Evolutionary conservation across 2,888 invertebrate genomes (phyloP), one percentile per base, ranked within the genome.

Genomic region (Steinernema hermaphroditum): DNA sequence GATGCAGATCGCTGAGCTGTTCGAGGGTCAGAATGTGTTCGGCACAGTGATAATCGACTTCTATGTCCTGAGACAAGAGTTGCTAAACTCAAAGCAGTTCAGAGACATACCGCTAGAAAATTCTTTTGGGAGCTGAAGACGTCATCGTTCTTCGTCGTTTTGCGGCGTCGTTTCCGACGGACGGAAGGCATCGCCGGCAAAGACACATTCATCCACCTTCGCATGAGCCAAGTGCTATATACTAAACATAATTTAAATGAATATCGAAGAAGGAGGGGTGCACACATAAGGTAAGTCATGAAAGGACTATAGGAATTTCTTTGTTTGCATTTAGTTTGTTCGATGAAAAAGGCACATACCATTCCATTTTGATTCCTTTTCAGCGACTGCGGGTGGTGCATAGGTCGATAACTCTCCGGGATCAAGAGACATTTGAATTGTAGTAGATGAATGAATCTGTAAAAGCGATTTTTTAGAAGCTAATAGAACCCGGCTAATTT

Each of bases 1-100:
- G 76, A 69, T 81, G 81, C 27, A 77, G 44, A 50, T 78, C 77
- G 24, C 74, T 71, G 27, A 83, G 75, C 49, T 81, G 79, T 24
- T 72, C 73, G 44, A 80, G 69, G 49, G 76, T 76, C 80, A 82
- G 50, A n/a, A 72, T 72, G 69, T 83, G 83, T 72, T 83, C 83
- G n/a, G 75, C 76, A 68, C 79, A 80, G 4, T 78, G 78, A 12
- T 34, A 71, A 22, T 71, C 44, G 44, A 72, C 54, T 57, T 77
- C 68, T 8, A 76, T 57, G 29, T 76, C 73, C 76, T 76, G 16
- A 54, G 4, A 37, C 6, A 37, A 4, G 6, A 8, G 37, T 37
- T 37, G n/a, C n/a, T n/a, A n/a, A n/a, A n/a, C 37, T 37, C 37
- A 12, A 37, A 54, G 50, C 24, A 32, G 27, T 32, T 29, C 22